Evolutionary conservation across 2,888 invertebrate species (phyloP).

Genomic region (Drosophila macrospina): DNA sequence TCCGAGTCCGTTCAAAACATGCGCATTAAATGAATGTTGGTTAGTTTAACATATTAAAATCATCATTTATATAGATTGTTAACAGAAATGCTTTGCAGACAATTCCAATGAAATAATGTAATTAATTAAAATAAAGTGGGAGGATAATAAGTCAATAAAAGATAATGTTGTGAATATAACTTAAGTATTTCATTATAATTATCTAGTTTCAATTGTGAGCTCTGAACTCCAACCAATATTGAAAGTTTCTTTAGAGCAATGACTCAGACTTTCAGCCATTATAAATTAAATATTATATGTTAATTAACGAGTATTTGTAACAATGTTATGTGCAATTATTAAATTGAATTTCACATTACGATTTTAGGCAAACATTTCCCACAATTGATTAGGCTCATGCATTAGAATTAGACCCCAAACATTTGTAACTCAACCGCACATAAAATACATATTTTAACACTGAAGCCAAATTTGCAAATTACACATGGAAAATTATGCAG

Average conservation of each 20-base stretch:
- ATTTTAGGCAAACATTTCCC: constrained; percentile 5
- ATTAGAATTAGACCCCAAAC: constrained; percentile 25
- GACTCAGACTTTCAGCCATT: too few relatives aligned
- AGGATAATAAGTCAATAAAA: not conserved
- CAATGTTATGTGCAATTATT: too few relatives aligned
- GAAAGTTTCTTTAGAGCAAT: too few relatives aligned
- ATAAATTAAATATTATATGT: too few relatives aligned
- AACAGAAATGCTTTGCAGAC: not conserved
- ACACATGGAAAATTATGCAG: constrained; percentile 24
- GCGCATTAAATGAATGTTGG: constrained; percentile 40
- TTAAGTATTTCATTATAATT: too few relatives aligned
- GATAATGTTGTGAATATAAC: too few relatives aligned
- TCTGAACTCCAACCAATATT: too few relatives aligned
- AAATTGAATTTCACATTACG: not conserved
- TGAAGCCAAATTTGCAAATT: constrained; percentile 43
- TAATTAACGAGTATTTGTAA: too few relatives aligned
- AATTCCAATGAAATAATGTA: not conserved
- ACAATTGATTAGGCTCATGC: constrained; percentile 9
- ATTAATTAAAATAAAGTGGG: not conserved
- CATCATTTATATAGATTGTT: not conserved
- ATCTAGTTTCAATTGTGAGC: too few relatives aligned
- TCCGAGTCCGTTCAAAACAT: constrained; percentile 48
- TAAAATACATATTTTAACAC: constrained; percentile 20
- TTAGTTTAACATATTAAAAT: not conserved
- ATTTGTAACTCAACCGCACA: constrained; percentile 37